A percentile compares a stretch with the other conserved stretches of the same genome.
Conservation (phyloP, 2,888 invertebrate genomes). For the Andrena bucephala region DNA sequence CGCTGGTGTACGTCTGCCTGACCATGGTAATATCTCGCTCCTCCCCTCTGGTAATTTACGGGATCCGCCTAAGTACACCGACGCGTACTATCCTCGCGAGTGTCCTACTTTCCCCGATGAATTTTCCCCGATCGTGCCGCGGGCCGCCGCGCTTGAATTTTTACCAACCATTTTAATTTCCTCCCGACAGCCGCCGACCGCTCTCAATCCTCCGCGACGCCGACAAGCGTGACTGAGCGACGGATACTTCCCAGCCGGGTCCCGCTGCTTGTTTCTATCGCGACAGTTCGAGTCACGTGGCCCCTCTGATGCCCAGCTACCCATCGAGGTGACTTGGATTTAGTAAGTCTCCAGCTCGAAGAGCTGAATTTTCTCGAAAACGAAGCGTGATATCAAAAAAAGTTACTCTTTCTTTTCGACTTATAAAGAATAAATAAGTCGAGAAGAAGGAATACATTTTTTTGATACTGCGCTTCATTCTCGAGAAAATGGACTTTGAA, state of each 20-base stretch:
- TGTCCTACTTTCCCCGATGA: slow-evolving; percentile 61
- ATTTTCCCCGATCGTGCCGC: slow-evolving; percentile 59
- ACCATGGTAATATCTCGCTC: slow-evolving; percentile 65
- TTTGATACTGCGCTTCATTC: too few species aligned
- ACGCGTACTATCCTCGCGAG: slow-evolving; percentile 53
- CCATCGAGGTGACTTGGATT: too few species aligned
- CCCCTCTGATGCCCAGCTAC: too few species aligned
- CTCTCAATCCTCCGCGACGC: neutral
- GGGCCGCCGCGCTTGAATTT: slow-evolving; percentile 10
- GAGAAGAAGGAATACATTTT: too few species aligned
- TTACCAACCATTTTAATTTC: slow-evolving; percentile 28
- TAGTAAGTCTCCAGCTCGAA: too few species aligned
- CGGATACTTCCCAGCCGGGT: neutral
- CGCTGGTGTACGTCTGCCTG: slow-evolving; percentile 33
- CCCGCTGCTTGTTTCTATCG: neutral
- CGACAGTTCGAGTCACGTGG: too few species aligned
- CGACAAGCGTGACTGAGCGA: neutral
- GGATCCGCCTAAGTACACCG: slow-evolving; percentile 59
- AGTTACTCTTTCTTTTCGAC: too few species aligned
- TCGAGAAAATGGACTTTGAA: too few species aligned
- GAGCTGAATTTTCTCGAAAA: too few species aligned
- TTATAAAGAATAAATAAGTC: too few species aligned
- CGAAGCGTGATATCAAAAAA: too few species aligned
- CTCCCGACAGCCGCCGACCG: slow-evolving; percentile 5
- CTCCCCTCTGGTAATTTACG: slow-evolving; percentile 66